Evolutionary conservation across 1,140 invertebrate genomes (phyloP), one percentile per base, ranked within the genome.

Genomic region (Diabrotica undecimpunctata): DNA sequence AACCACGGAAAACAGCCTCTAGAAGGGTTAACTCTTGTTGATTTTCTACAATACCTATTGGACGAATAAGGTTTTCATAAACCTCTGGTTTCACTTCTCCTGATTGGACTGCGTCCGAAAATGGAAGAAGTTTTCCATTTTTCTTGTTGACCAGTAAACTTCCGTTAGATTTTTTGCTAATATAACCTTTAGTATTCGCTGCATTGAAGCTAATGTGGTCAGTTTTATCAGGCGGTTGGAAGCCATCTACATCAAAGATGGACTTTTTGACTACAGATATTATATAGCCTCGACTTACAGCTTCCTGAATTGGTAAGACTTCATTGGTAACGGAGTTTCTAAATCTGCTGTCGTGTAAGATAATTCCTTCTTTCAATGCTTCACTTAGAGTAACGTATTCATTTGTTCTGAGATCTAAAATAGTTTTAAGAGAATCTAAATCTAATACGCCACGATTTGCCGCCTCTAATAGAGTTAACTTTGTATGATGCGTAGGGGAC

Each of bases 181-280:
- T 84, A 58, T 94, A 79, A 68, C 91, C 92, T 72, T 88, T 90
- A 56, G 87, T 84, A 56, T 96, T 77, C 54, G 96, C 95, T 65
- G 88, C 85, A 78, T 96, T 93, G 68, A 98, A 89, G 74, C 90
- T 94, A 52, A 98, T 83, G 75, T 89, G 90, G 76, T 94, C 90
- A 25, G 86, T 88, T 54, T 88, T 90, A 66, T 87, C 83, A 0
- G 91, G 88, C 79, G 97, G 92, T 75, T 89, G 90, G 75, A 97
- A 94, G 63, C 91, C 94, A 70, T 94, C 92, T 63, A 96, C 93
- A 76, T 97, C 90, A 77, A 97, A 97, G 64, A 95, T 89, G 6
- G 92, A 93, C 78, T 92, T 91, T 76, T 92, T 90, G 9, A 88
- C 86, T 5, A 96, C 89, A 5, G 94, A 92, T 7, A 92, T 91